Evolutionary conservation across 2,888 invertebrate species (phyloP), one percentile per base, ranked within the genome.

Genomic region (Gastracanthus pulcherrimus): DNA sequence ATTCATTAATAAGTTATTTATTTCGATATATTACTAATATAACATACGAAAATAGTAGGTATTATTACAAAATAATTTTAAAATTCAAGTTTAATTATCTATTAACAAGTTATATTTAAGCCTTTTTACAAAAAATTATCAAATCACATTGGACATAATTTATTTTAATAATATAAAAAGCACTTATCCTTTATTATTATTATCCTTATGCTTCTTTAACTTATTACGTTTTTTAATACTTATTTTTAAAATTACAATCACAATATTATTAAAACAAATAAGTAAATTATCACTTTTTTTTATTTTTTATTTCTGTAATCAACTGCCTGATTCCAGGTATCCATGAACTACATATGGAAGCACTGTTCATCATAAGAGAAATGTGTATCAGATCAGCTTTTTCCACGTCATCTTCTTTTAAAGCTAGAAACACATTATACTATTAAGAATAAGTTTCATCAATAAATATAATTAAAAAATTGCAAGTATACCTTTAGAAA

Each of bases 291-390:
- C 77, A 72, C 55, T 34, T 29, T 36, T 66, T 78, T 77, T 87
- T 87, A 23, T 84, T 86, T 67, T 87, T 88, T 26, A 90, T 82
- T 84, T 86, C 88, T 76, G 89, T 92, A 80, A 95, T 93, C 0
- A 95, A 90, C 81, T 94, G 93, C 86, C 94, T 93, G 36, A 95
- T 92, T 58, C 93, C 94, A 0, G 94, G 93, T 93, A 95, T 94
- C 94, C 94, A 95, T 1, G 92, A 91, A 67, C 93, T 93, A 0
- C 94, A 94, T 9, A 92, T 87, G 81, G 93, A 92, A 0, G 94
- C 93, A 91, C 94, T 92, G 82, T 94, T 93, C 84, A 94, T 93
- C 94, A 94, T 94, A 23, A 95, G 88, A 0, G 92, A 92, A 86
- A 93, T 90, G 84, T 94, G 94, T 69, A 94, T 92, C 78, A 93